Evolutionary conservation across 2,888 invertebrate species (phyloP), one percentile per base, ranked within the genome.

Genomic region (Drosophila affinis): DNA sequence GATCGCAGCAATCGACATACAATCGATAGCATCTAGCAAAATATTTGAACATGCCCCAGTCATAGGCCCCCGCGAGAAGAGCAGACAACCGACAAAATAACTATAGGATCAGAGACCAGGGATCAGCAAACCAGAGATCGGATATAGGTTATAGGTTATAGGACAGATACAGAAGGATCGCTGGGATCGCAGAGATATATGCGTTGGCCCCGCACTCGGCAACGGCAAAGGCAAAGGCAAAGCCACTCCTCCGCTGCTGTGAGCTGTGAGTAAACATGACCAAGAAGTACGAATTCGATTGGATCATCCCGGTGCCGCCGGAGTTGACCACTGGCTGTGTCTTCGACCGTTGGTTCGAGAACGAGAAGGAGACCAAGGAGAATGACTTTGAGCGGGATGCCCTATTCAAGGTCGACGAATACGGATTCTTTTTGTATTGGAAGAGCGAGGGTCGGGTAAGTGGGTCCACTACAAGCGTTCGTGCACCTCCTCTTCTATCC

Each of bases 351-450:
- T 99, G 99, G 98, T 97, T 98, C 67, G 99, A 99, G 93, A 90
- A 90, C 73, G 98, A 98, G 91, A 98, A 97, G 92, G 98, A 98
- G 92, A 97, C 97, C 90, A 91, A 90, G 65, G 90, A 91, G 75
- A 95, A 96, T 52, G 98, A 98, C 82, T 93, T 96, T 63, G 98
- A 99, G 91, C 95, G 96, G 82, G 96, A 95, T 91, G 98, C 98
- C 88, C 92, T 95, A 78, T 98, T 99, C 93, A 97, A 97, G 93
- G 98, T 98, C 56, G 99, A 99, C 92, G 97, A 98, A 91, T 98
- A 97, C 93, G 99, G 98, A 51, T 99, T 99, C 94, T 99, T 99
- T 93, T 96, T 99, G 82, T 98, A 97, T 92, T 99, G 99, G 99
- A 99, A 98, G 92, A 98, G 98, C 91, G 98, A 98, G 75, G 97